These are phyloP conservation scores for Acleris emargana DNA, from an alignment of 2,888 invertebrate species.

Conservation along the genomic window DNA sequence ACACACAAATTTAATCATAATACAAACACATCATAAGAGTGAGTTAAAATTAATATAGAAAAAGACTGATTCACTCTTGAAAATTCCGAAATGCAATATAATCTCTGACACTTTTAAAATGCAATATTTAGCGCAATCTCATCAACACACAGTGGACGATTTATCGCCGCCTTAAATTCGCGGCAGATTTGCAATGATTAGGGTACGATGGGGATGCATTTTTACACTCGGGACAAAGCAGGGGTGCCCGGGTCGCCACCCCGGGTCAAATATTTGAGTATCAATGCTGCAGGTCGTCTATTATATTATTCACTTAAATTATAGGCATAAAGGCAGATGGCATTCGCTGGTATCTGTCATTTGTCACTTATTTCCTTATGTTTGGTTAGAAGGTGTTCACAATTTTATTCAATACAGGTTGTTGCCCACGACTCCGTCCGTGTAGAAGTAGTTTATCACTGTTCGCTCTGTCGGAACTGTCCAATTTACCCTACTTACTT, in stretches of 20 bases:
- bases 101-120: background rate
- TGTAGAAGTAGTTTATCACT: too few species aligned
- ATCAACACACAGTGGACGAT: constrained; percentile 7
- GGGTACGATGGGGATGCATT: constrained; percentile 64
- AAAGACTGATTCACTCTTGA: too few species aligned
- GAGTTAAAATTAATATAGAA: too few species aligned
- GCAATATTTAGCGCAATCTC: constrained; percentile 3
- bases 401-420: too few species aligned
- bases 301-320: constrained; percentile 39
- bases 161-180: constrained; percentile 56
- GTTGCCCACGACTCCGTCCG: too few species aligned
- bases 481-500: too few species aligned
- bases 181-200: constrained; percentile 67
- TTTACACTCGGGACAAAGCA: constrained; percentile 50
- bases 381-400: too few species aligned
- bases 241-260: constrained; percentile 62
- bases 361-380: background rate
- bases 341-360: constrained; percentile 11
- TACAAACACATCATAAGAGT: too few species aligned
- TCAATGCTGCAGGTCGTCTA: constrained; percentile 43
- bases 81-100: too few species aligned
- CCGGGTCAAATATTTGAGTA: constrained; percentile 63
- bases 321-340: constrained; percentile 35
- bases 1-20: too few species aligned
- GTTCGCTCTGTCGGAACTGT: too few species aligned